Conservation (phyloP, 2,113 vertebrate species). For the Paradisaea rubra region DNA sequence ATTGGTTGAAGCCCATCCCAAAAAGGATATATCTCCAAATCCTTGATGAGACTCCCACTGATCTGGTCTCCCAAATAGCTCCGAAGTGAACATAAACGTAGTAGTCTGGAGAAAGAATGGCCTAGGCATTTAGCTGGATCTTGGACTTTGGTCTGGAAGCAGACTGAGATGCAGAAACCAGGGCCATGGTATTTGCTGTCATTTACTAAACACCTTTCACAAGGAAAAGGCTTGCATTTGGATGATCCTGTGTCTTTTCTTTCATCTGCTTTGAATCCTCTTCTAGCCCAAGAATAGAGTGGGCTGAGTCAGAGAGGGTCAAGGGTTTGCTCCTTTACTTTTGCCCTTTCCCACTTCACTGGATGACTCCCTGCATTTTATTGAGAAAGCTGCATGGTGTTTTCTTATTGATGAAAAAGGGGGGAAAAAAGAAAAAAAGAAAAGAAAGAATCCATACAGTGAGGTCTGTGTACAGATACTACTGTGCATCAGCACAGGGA, state of each 20-base stretch:
- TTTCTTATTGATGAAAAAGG: slow-evolving; percentile 40
- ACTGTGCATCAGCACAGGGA: slow-evolving; percentile 25
- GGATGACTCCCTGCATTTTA: slow-evolving; percentile 8
- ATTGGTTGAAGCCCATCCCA: background rate
- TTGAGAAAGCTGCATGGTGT: background rate
- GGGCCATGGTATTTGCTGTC: background rate
- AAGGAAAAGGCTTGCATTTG: background rate
- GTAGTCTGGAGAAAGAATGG: background rate
- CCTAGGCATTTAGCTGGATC: background rate
- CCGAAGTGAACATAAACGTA: background rate
- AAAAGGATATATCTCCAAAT: background rate
- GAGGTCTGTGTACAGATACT: slow-evolving; percentile 20
- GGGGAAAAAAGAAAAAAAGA: background rate
- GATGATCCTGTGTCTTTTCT: background rate
- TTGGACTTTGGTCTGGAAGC: background rate
- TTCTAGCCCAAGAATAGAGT: background rate
- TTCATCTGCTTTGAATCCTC: background rate
- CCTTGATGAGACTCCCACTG: background rate
- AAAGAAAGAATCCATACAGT: background rate
- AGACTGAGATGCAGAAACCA: background rate
- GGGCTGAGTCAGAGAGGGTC: background rate
- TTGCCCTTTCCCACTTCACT: background rate
- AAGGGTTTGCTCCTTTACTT: background rate
- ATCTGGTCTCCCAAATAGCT: background rate
- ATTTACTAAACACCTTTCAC: background rate